Evolutionary conservation across 1,140 invertebrate species (phyloP), one percentile per base, ranked within the genome.

Genomic region (Drosophila equinoxialis): DNA sequence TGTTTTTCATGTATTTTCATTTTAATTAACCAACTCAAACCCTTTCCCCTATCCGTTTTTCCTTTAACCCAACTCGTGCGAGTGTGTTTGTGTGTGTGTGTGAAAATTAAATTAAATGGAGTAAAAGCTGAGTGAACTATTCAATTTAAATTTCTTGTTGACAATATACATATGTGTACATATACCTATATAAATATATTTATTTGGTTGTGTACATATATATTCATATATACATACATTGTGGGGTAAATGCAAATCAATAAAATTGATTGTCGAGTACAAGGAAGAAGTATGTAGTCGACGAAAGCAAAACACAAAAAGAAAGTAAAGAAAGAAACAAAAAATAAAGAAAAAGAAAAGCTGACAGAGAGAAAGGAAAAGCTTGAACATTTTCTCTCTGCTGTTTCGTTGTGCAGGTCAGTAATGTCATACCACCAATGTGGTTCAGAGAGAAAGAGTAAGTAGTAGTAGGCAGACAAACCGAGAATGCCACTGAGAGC

Each of bases 241-340:
- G 73, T 57, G 48, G 66, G 59, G 70, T 77, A 70, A 77, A 85
- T 78, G 65, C 48, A 65, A 85, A 86, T 86, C 82, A 86, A 82
- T 86, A 76, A 82, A 87, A 82, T 81, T 86, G 82, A 86, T 86
- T 85, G 75, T 23, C 14, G 41, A 51, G 13, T 62, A 64, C 48
- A 42, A 30, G 17, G 3, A 70, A 35, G n/a, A 20, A 26, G 37
- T 41, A 74, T 33, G 1, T 45, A 37, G 30, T 33, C 41, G 61
- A 6, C 5, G 54, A 58, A 42, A 73, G 13, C 5, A 13, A 51
- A 51, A 48, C 14, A 8, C 20, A 35, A 35, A 58, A 54, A 71
- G 62, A 33, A 70, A 65, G 60, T 0, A 23, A 54, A 61, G 63
- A 23, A 57, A 57, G 59, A 14, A 8, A 8, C 23, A 55, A 23